A percentile compares a stretch with the other conserved stretches of the same genome.
phyloP scores from a whole-genome alignment of 2,797 vertebrate species.

The Ptychobarbus kaznakovi region DNA sequence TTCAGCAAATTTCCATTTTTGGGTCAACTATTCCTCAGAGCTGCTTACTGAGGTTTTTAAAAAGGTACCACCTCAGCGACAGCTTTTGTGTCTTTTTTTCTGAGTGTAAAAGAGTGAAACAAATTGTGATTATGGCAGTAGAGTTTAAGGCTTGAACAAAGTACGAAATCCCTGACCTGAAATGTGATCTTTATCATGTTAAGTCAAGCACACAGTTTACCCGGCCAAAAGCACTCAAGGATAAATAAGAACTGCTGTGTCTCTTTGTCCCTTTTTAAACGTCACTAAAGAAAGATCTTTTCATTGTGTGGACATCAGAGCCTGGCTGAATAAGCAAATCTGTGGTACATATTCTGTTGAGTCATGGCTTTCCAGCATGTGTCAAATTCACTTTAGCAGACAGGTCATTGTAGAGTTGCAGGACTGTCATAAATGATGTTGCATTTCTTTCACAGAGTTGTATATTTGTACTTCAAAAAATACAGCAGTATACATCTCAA shows the following conservation, averaged over 20 bases:
- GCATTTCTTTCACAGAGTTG: constrained; percentile 15
- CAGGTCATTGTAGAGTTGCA: not conserved
- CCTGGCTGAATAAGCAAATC: not conserved
- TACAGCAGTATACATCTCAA: not conserved
- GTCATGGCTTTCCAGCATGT: constrained; percentile 22
- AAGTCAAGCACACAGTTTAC: not conserved
- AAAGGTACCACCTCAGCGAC: not conserved
- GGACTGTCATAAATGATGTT: not conserved
- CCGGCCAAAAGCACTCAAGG: not conserved
- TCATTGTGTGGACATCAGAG: constrained; percentile 16
- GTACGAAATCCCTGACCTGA: not conserved
- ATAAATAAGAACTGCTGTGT: not conserved
- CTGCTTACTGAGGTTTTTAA: not conserved
- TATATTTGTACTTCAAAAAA: not conserved
- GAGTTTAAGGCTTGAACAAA: not conserved
- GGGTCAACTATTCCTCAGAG: not conserved
- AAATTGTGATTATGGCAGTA: not conserved
- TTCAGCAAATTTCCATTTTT: not conserved
- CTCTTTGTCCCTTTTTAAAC: not conserved
- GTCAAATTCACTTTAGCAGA: constrained; percentile 13
- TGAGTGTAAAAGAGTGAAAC: not conserved
- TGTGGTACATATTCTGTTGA: constrained; percentile 5
- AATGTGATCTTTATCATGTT: no score
- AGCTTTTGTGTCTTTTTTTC: not conserved
- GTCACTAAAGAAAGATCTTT: not conserved